Percentiles rank a stretch among this genome's conserved stretches.
These are phyloP conservation scores for Falcaria lacertinaria DNA, from an alignment of 2,888 invertebrate species.

Conservation along the genomic window DNA sequence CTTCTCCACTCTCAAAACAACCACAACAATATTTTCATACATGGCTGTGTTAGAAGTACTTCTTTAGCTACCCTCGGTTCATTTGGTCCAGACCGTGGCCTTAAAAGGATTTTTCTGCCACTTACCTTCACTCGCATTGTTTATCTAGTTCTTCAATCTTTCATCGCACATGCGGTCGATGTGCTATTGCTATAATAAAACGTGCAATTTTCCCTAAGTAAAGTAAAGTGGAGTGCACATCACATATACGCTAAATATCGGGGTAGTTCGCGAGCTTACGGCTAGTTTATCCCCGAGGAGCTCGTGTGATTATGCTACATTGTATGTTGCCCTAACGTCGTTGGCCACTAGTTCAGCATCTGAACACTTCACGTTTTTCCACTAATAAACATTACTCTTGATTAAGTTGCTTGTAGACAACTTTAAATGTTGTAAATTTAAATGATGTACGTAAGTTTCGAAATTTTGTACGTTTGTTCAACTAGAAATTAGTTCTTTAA, in stretches of 20 bases:
- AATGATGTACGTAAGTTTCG: too few species aligned
- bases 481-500: too few species aligned
- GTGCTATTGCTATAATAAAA: background rate
- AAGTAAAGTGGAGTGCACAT: constrained; percentile 2
- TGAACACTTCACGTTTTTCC: constrained; percentile 1
- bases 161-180: background rate
- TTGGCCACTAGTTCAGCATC: background rate
- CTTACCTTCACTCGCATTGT: too few species aligned
- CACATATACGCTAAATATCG: constrained; percentile 3
- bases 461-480: too few species aligned
- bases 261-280: constrained; percentile 6
- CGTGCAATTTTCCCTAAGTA: background rate
- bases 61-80: too few species aligned
- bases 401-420: background rate
- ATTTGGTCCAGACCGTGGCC: too few species aligned
- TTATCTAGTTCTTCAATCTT: background rate
- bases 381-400: constrained; percentile 4
- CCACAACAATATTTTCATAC: too few species aligned
- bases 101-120: background rate
- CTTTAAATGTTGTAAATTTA: background rate
- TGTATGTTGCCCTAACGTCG: constrained; percentile 5
- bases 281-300: constrained; percentile 4
- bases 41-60: too few species aligned
- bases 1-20: too few species aligned
- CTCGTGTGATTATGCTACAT: constrained; percentile 10